Conservation (phyloP, 2,113 vertebrate genomes). For the Callochromis pleurospilus region DNA sequence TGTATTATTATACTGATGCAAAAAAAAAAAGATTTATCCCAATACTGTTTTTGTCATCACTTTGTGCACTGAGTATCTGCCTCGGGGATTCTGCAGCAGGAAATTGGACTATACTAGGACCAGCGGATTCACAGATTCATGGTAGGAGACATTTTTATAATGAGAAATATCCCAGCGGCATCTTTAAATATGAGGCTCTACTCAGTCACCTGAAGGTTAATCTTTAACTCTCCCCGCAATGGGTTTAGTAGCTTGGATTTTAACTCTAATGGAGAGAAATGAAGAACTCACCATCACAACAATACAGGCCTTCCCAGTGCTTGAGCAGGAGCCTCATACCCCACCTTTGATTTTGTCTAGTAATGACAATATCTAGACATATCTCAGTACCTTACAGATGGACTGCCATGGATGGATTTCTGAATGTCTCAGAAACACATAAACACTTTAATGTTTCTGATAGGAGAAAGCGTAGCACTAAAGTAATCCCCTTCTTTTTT, state of each 20-base stretch:
- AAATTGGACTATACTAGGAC: not conserved
- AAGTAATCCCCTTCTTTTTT: not conserved
- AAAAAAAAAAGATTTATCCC: not conserved
- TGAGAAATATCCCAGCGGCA: not conserved
- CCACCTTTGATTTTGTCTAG: not conserved
- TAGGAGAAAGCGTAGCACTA: not conserved
- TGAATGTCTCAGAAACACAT: not conserved
- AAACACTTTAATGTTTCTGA: not conserved
- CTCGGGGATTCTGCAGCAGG: not conserved
- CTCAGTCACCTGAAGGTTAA: not conserved
- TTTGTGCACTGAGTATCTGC: not conserved
- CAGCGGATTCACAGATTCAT: fast-evolving
- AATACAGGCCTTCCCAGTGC: not conserved
- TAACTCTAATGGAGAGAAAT: not conserved
- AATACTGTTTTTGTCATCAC: not conserved
- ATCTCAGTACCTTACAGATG: not conserved
- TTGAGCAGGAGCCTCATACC: not conserved
- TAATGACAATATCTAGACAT: not conserved
- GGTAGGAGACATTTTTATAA: not conserved
- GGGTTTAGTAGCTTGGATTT: not conserved
- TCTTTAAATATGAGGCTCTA: not conserved
- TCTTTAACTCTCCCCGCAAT: not conserved
- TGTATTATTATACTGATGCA: not conserved
- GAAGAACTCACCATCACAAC: not conserved
- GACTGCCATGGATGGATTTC: not conserved